Base-by-base conservation (phyloP, 2,113 vertebrate species). In the Origma solitaria region DNA sequence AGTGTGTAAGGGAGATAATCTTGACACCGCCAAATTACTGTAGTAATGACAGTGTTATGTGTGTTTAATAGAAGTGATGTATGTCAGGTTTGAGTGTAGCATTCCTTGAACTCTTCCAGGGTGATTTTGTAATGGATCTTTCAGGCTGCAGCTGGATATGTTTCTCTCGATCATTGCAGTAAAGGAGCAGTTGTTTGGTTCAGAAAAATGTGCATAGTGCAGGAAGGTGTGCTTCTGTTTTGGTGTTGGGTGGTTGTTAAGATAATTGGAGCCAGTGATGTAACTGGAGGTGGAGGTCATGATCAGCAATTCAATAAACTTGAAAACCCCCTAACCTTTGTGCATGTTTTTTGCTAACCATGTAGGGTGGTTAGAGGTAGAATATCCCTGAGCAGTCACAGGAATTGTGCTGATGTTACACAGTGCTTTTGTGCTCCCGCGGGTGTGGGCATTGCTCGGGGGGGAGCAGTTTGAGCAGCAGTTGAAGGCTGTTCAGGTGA, bases 291-390 rank as follows among this genome's bases (percentile, higher is more conserved):
- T 81, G 24, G 33, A 44, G 30, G 19, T 50, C 22, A 4, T 23
- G 60, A 23, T 45, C 53, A 13, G 10, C 61, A 45, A 5, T 23
- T 14, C 0, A 0, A 6, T 62, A 42, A 40, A 75, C 33, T 35
- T 62, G 45, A 27, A 70, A 73, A 58, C 25, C 40, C 37, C 2
- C 7, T 57, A 25, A 50, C 40, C 58, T 47, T 7, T 23, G 0
- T 30, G 20, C 3, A 0, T 22, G 28, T 33, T 58, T 70, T 62
- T 73, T 50, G 24, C 18, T 38, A 15, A 12, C 22, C 45, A 0
- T 22, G 4, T 60, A 0, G 60, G 27, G 4, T 66, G 23, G 31
- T 56, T 50, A 21, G 58, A 57, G 40, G 45, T n/a, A 5, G 33
- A 60, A 28, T 28, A 35, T 75, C 21, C 38, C 28, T 27, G 49